These are phyloP conservation scores for Hemiprocne comata DNA, from an alignment of 2,113 vertebrate genomes.

Conservation along the genomic window DNA sequence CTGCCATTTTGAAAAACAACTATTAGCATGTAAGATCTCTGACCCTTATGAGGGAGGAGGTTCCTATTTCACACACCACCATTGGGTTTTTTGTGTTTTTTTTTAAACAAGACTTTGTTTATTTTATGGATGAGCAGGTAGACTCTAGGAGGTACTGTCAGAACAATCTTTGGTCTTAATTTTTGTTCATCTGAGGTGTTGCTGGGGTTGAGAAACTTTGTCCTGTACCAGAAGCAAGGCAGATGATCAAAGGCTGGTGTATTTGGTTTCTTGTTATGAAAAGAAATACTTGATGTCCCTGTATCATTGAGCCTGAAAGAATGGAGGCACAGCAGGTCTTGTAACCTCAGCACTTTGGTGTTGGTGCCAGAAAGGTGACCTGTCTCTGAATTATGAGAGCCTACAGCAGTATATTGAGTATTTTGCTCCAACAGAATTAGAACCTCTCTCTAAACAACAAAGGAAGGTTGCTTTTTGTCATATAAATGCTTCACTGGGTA, in stretches of 20 bases:
- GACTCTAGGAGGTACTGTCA: neutral
- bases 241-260: neutral
- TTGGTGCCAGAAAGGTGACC: neutral
- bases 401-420: neutral
- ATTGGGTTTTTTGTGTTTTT: neutral
- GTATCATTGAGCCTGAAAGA: neutral
- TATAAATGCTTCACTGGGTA: conserved; percentile 7
- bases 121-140: neutral
- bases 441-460: neutral
- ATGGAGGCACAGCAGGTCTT: neutral
- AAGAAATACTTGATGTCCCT: neutral
- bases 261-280: neutral
- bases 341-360: neutral
- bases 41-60: neutral
- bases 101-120: neutral
- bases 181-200: neutral
- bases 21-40: neutral
- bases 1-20: neutral
- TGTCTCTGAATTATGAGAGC: neutral
- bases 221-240: neutral
- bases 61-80: neutral
- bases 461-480: neutral
- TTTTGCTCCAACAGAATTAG: neutral
- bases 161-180: neutral
- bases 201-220: neutral